Evolutionary conservation across 1,140 invertebrate species (phyloP).

Genomic region (Drosophila mayri): DNA sequence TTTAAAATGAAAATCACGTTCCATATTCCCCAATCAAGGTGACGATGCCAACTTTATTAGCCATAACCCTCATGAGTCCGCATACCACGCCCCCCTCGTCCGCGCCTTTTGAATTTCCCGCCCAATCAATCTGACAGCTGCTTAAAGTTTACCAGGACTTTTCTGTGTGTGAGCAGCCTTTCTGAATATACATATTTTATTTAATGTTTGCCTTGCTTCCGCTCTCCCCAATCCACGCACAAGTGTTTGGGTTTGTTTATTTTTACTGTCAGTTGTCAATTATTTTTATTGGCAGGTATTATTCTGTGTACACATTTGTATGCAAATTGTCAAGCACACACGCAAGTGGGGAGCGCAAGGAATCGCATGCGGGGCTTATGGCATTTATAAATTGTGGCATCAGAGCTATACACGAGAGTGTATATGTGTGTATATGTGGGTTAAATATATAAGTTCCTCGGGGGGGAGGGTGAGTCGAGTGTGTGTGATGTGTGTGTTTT

Average conservation of each 20-base stretch:
- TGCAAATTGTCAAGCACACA: slow-evolving; percentile 77
- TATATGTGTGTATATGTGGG: slow-evolving; percentile 11
- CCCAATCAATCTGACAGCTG: slow-evolving; percentile 75
- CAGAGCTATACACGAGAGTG: slow-evolving; percentile 12
- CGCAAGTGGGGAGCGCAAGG: slow-evolving; percentile 10
- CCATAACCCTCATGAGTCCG: slow-evolving; percentile 50
- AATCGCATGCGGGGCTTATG: slow-evolving; percentile 33
- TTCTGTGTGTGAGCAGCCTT: slow-evolving; percentile 11
- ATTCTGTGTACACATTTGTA: slow-evolving; percentile 78
- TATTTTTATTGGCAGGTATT: slow-evolving; percentile 83
- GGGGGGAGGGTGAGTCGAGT: slow-evolving; percentile 10
- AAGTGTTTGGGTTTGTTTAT: slow-evolving; percentile 60
- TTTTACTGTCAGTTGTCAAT: slow-evolving; percentile 80
- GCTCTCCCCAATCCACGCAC: neutral
- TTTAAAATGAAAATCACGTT: slow-evolving; percentile 71
- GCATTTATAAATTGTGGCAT: slow-evolving; percentile 60
- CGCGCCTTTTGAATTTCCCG: slow-evolving; percentile 32
- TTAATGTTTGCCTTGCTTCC: slow-evolving; percentile 65
- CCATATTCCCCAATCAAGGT: slow-evolving; percentile 52
- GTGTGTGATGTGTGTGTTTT: slow-evolving; percentile 34
- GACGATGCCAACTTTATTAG: slow-evolving; percentile 72
- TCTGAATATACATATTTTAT: slow-evolving; percentile 59
- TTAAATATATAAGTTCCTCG: slow-evolving; percentile 16
- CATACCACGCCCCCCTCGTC: neutral
- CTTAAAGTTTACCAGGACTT: slow-evolving; percentile 65